Conservation (phyloP, 1,140 invertebrate genomes). For the Atta colombica region DNA sequence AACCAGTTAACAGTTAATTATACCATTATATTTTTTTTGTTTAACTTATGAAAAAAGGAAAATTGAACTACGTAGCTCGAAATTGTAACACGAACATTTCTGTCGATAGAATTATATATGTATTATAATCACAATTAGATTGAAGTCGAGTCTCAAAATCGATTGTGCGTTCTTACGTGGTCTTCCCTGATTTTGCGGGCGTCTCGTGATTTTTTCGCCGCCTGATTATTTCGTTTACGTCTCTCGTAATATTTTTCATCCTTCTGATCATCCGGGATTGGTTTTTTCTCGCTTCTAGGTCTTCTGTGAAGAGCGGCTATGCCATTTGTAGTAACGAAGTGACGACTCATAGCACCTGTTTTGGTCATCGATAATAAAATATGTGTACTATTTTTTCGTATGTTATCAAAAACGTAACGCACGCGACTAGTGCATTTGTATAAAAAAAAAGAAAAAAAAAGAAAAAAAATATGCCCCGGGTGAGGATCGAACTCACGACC, state of each 20-base stretch:
- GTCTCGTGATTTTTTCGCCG: constrained; percentile 96
- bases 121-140: not conserved
- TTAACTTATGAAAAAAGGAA: not conserved
- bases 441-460: constrained; percentile 22
- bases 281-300: constrained; percentile 93
- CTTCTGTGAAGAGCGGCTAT: constrained; percentile 84
- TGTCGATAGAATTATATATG: not conserved
- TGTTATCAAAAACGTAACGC: too few species aligned
- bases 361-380: not conserved
- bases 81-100: not conserved
- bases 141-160: not conserved
- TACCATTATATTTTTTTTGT: not conserved
- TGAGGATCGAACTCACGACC: constrained; percentile 99
- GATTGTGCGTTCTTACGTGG: constrained; percentile 87
- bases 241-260: constrained; percentile 96
- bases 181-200: constrained; percentile 94
- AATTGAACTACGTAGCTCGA: not conserved
- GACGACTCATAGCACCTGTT: constrained; percentile 67
- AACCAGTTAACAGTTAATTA: not conserved
- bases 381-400: not conserved
- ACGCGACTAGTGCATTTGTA: not conserved
- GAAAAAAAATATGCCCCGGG: constrained; percentile 90
- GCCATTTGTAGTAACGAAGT: constrained; percentile 77
- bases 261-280: constrained; percentile 94
- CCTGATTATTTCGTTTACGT: constrained; percentile 94